Evolutionary conservation across 2,888 invertebrate species (phyloP), one percentile per base, ranked within the genome.

Genomic region (Epinotia ramella): DNA sequence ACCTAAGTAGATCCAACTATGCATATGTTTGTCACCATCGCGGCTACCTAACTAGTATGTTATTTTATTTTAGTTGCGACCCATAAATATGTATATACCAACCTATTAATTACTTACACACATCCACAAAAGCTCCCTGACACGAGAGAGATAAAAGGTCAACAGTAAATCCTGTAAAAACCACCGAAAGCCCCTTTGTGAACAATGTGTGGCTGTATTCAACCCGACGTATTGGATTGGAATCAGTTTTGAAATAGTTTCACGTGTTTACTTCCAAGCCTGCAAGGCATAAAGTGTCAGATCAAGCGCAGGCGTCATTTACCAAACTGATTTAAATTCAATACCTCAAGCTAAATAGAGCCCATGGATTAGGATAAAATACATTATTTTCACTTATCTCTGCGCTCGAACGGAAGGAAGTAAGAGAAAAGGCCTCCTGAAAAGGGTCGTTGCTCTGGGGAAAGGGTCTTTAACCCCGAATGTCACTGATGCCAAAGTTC

Each of bases 401-500:
- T 66, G 33, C 11, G 49, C 46, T 18, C 46, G 49, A 66, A 44
- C 65, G 75, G 56, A 76, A 53, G 66, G 65, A 66, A 56, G 72
- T 60, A 71, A 59, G 28, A 66, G 66, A 67, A 72, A 70, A 66
- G 72, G 40, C 75, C 74, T 79, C 77, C 44, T n/a, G 18, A 75
- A 79, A 86, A 83, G 86, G 85, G 81, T 80, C 78, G 87, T 79
- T 78, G 78, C 69, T 77, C 71, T 74, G 71, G 73, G 65, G 63
- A 28, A 77, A 65, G 75, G 84, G 81, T 76, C 87, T 84, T 86
- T 86, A 84, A 88, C 83, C 86, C 79, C 77, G 28, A 64, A 77
- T 78, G 76, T 75, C 80, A 81, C 77, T 84, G 85, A 83, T 84
- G 80, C n/a, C 13, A 67, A 40, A 18, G 63, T 28, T 57, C n/a